phyloP scores from a whole-genome alignment of 1,140 invertebrate genomes.

The Orchesella cincta region DNA sequence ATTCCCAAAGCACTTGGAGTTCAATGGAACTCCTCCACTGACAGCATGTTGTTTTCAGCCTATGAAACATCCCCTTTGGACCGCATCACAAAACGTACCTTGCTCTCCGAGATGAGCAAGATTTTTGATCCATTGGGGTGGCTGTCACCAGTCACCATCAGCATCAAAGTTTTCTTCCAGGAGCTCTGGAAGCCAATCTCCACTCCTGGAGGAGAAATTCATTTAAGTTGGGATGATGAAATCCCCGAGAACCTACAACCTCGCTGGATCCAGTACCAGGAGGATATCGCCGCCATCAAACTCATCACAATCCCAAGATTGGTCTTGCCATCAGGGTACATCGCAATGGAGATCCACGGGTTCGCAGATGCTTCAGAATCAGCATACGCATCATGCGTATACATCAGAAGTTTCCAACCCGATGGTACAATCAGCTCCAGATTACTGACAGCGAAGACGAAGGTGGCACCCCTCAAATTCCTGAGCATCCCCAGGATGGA shows the following conservation, averaged over 20 bases:
- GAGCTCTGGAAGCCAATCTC: constrained; percentile 55
- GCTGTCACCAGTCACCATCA: constrained; percentile 53
- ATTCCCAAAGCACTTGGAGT: not conserved
- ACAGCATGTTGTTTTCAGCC: too few species aligned
- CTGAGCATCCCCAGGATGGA: too few species aligned
- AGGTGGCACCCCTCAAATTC: too few species aligned
- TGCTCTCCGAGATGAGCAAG: constrained; percentile 51
- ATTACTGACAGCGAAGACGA: too few species aligned
- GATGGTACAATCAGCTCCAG: too few species aligned
- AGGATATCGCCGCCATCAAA: constrained; percentile 41
- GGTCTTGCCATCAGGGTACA: constrained; percentile 46
- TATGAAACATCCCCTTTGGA: not conserved
- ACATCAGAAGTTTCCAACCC: too few species aligned
- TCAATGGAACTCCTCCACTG: not conserved
- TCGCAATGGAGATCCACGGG: not conserved
- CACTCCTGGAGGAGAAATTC: too few species aligned
- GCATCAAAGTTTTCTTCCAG: constrained; percentile 57
- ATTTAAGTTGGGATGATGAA: too few species aligned
- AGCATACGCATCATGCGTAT: too few species aligned
- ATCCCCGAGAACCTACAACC: constrained; percentile 51
- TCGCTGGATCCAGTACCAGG: constrained; percentile 45
- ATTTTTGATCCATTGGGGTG: constrained; percentile 58
- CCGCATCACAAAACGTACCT: constrained; percentile 50
- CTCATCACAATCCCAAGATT: constrained; percentile 29
- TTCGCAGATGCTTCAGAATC: too few species aligned